Evolutionary conservation across 2,888 invertebrate genomes (phyloP), one percentile per base, ranked within the genome.

Genomic region (Chrysolina oricalcia): DNA sequence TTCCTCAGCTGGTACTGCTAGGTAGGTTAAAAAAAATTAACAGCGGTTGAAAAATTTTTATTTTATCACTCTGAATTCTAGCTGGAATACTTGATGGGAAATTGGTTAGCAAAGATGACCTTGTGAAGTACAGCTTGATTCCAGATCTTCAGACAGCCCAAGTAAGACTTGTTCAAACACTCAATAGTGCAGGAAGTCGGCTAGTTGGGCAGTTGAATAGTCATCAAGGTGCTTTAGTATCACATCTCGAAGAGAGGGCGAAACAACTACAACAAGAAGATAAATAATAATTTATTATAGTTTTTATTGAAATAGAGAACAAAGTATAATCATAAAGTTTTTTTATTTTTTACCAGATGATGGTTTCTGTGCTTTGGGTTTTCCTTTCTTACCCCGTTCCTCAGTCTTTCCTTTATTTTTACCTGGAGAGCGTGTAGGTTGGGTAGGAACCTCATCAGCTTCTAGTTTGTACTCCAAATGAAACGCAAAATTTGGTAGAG

Each of bases 31-130:
- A 6, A 21, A 53, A 23, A 50, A 2, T 19, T 69, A 21, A 27
- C 50, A 35, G 40, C 68, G 63, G 9, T 63, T 48, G 48, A 48
- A 17, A 17, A 17, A 48, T 11, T 15, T 21, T 13, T 13, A 11
- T 19, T 13, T 19, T 1, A 11, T 21, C 13, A 53, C 21, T 11
- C 21, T 53, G 5, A 11, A 21, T 53, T 53, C 11, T 13, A 94
- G 94, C 92, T 86, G 96, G 93, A n/a, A 92, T 96, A 76, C 90
- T 94, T 68, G 93, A 96, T 83, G 92, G 93, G 64, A 91, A 90
- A 73, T 87, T 96, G 40, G 82, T 96, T 81, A 93, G 92, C 77
- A 91, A 91, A 80, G 93, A 93, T 85, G 94, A 96, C 82, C 89
- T 96, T 41, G 83, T 93, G 35, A 90, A 91, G 81, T 94, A 92